Conservation (phyloP, 2,113 vertebrate genomes). For the Haplotaxodon microlepis region DNA sequence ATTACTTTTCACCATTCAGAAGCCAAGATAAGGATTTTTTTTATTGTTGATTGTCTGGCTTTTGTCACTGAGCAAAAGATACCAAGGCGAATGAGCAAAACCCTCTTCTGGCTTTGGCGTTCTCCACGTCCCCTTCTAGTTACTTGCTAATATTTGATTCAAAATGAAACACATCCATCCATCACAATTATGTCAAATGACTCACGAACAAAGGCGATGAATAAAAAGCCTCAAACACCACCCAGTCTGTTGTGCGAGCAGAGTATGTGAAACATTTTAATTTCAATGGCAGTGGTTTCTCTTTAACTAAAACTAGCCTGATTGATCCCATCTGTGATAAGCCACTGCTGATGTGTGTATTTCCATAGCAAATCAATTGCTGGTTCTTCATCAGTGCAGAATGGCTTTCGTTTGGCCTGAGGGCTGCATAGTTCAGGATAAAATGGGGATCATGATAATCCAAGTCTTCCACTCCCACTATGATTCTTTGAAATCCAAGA, state of each 20-base stretch:
- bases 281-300: not conserved
- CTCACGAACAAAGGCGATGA: not conserved
- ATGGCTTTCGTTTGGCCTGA: not conserved
- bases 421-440: not conserved
- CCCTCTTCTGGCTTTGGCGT: not conserved
- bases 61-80: not conserved
- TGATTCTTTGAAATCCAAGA: not conserved
- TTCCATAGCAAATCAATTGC: conserved; percentile 44
- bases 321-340: conserved; percentile 41
- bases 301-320: conserved; percentile 16
- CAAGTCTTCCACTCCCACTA: not conserved
- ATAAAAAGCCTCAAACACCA: not conserved
- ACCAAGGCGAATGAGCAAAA: not conserved
- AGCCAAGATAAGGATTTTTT: not conserved
- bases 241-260: not conserved
- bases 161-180: not conserved
- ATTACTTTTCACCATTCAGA: not conserved
- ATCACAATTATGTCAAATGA: not conserved
- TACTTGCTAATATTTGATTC: not conserved
- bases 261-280: not conserved
- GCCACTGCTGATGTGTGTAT: conserved; percentile 43
- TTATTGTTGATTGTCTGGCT: not conserved
- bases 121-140: not conserved
- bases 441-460: not conserved
- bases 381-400: conserved; percentile 34